Base-by-base conservation (phyloP, 2,888 invertebrate species). In the Rhamphomyia laevipes region DNA sequence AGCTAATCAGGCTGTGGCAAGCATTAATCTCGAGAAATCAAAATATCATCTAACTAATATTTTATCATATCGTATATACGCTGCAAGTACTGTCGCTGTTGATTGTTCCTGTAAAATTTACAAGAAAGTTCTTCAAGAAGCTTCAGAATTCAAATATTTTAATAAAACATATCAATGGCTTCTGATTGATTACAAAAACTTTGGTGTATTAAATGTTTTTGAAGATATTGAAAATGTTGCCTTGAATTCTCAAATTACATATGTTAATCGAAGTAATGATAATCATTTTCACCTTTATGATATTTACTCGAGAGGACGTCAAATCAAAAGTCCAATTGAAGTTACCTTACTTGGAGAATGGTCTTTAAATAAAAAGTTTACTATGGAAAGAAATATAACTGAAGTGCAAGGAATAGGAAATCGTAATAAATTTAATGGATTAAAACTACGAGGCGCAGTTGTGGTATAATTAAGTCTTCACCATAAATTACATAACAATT, bases 161-260 rank as follows among this genome's bases (percentile, higher is more conserved):
- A 68, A 68, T 46, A 67, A 63, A 53, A 64, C 68, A 1, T 68
- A 65, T 51, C 63, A 63, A 35, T 68, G 68, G 68, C 38, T 68
- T 12, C 49, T 68, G 13, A 58, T 62, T 58, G 62, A 64, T 45
- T 43, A 55, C 2, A 18, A 53, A 1, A 57, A 57, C 13, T 16
- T 7, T 13, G 56, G 56, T 2, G 43, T 61, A 7, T 27, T 56
- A 1, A 37, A 51, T 2, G 42, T 66, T 11, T 12, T 56, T 11
- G 41, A 30, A 9, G 27, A 61, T 31, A 42, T 65, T 13, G 17
- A 7, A 15, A 49, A 51, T 30, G 55, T 57, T 18, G 66, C 65
- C 1, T 63, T 67, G 1, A 68, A 68, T 52, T 59, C 66, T 3
- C 68, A 68, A 48, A 53, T 68, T 3, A 63, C 62, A 17, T 63